These are phyloP conservation scores for Enteromius treurensis DNA, from an alignment of 2,797 vertebrate species.

Conservation along the genomic window DNA sequence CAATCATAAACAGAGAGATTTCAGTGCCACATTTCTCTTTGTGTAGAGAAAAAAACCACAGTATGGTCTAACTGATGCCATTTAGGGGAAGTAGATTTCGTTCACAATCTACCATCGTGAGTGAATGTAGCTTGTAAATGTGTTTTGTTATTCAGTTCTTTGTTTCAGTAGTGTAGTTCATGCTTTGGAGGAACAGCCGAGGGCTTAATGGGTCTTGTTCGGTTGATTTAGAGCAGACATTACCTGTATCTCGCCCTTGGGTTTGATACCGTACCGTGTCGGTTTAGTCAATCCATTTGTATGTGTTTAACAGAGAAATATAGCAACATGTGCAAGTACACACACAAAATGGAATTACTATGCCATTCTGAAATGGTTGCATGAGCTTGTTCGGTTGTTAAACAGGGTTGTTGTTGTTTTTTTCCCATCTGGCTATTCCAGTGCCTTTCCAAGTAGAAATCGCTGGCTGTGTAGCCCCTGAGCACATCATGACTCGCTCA, in stretches of 20 bases:
- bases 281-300: conserved; percentile 28
- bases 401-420: conserved; percentile 6
- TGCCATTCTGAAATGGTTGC: conserved; percentile 28
- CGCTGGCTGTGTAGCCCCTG: background rate
- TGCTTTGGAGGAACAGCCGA: conserved; percentile 9
- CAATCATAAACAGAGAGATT: conserved; percentile 4
- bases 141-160: conserved; percentile 16
- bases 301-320: conserved; percentile 28
- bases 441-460: conserved; percentile 12
- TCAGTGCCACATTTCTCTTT: background rate
- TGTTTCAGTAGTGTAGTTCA: conserved; percentile 28
- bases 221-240: conserved; percentile 43
- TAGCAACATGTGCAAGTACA: conserved; percentile 28
- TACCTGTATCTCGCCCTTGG: conserved; percentile 40
- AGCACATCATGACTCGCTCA: conserved; percentile 26
- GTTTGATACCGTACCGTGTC: conserved; percentile 4
- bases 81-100: background rate
- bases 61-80: background rate
- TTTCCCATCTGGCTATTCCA: conserved; percentile 45
- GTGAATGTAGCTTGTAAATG: conserved; percentile 6
- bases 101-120: background rate
- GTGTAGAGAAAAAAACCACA: conserved; percentile 7
- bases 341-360: conserved; percentile 34
- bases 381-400: conserved; percentile 31
- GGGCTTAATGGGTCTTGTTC: conserved; percentile 31